Evolutionary conservation across 2,888 invertebrate species (phyloP).

Genomic region (Mesochorus sp.): DNA sequence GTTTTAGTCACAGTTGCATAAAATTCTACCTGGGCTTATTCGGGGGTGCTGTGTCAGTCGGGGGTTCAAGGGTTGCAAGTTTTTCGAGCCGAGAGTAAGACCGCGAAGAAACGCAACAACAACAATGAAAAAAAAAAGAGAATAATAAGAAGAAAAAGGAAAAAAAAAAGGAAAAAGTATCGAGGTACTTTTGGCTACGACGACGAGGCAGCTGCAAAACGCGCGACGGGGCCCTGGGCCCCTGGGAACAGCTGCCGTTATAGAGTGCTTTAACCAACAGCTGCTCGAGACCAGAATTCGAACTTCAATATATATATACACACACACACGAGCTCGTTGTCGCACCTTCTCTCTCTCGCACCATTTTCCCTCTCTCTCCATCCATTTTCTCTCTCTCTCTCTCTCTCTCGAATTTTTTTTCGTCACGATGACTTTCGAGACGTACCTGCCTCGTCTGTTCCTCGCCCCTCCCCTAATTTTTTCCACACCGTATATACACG

Average conservation of each 20-base stretch:
- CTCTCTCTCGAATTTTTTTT: neutral
- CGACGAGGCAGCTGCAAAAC: conserved; percentile 76
- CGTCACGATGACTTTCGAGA: conserved; percentile 48
- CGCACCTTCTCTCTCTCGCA: conserved; percentile 13
- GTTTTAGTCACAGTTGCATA: no score
- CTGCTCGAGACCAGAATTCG: conserved; percentile 71
- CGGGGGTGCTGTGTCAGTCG: no score
- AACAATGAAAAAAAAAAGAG: neutral
- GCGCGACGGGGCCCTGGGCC: conserved; percentile 68
- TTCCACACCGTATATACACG: neutral
- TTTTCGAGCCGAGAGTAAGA: no score
- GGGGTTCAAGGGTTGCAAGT: no score
- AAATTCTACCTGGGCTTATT: no score
- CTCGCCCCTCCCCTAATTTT: neutral
- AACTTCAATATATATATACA: conserved; percentile 54
- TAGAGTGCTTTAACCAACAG: conserved; percentile 81
- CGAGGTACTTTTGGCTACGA: conserved; percentile 29
- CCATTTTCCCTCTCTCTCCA: neutral
- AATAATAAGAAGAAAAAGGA: neutral
- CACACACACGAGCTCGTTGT: neutral
- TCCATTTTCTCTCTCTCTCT: neutral
- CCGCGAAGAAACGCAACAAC: no score
- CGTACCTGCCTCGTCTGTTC: conserved; percentile 44
- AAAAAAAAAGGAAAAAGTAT: neutral
- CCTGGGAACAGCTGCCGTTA: conserved; percentile 75